Evolutionary conservation across 1,140 invertebrate genomes (phyloP), one percentile per base, ranked within the genome.

Genomic region (Papilio aristodemus): DNA sequence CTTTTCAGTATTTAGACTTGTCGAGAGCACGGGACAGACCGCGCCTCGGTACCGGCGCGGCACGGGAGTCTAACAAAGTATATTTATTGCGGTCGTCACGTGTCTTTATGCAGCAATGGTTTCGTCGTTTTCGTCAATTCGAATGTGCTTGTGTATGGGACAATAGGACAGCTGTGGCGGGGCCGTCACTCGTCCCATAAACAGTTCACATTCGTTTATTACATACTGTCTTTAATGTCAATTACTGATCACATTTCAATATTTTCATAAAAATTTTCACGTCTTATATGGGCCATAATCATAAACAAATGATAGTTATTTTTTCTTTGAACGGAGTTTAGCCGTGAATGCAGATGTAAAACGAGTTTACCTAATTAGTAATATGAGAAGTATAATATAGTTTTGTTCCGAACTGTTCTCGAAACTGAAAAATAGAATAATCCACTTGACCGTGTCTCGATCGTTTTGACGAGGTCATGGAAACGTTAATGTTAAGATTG

Each of bases 381-480:
- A 82, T 73, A 85, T 89, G 86, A 90, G 89, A 89, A 89, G 87
- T 91, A 90, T 90, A 91, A 90, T 90, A 91, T 90, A 85, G 87
- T 89, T 87, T 82, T 78, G 79, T 85, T 84, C 76, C 66, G 67
- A 78, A 76, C 68, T 41, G 54, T 54, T 72, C n/a, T 69, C 69
- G 54, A 70, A 70, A 70, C 58, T 70, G 72, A 66, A 69, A 41
- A 22, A 57, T 71, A 73, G 64, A 60, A 46, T 72, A 71, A 58
- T 60, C 58, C 74, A 78, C 69, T 57, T 77, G 69, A 73, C 10
- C 25, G 68, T 71, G 77, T 57, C 80, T 70, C 63, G 70, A 72
- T 25, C 59, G 58, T 17, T 50, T 46, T 9, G 46, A 62, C 63
- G 68, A 59, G 73, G 74, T 64, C 64, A 67, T 58, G 14, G 71